These are phyloP conservation scores for Myotis davidii DNA, from an alignment of 2,113 vertebrate species.

Conservation along the genomic window DNA sequence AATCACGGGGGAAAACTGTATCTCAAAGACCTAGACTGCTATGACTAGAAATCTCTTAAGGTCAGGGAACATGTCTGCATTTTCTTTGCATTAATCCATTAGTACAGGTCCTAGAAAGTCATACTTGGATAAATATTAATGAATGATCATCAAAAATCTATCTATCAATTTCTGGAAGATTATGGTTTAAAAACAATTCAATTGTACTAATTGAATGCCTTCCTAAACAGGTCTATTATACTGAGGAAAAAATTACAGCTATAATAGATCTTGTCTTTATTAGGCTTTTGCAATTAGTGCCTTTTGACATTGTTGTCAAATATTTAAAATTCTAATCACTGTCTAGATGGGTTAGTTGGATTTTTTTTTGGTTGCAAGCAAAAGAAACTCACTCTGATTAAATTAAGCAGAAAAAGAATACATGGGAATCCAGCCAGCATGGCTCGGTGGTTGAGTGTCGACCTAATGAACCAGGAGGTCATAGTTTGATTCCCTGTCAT, in stretches of 20 bases:
- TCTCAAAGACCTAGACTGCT: not conserved
- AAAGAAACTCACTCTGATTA: constrained; percentile 17
- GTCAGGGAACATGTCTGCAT: not conserved
- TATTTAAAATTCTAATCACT: constrained; percentile 39
- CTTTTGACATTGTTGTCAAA: constrained; percentile 62
- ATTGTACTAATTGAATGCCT: constrained; percentile 52
- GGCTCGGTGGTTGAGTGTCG: no score
- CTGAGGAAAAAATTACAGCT: constrained; percentile 43
- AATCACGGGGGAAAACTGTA: not conserved
- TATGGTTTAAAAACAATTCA: constrained; percentile 67
- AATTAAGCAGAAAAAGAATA: not conserved
- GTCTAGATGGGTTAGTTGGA: not conserved
- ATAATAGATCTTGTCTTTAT: constrained; percentile 59
- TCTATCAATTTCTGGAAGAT: constrained; percentile 66
- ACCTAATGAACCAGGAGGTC: no score
- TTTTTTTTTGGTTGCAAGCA: constrained; percentile 51
- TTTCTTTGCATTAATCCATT: constrained; percentile 35
- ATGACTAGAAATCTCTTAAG: constrained; percentile 13
- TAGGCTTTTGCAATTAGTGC: constrained; percentile 51
- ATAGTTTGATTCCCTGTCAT: no score
- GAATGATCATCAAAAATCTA: constrained; percentile 68
- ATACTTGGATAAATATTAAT: constrained; percentile 68
- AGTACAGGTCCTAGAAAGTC: constrained; percentile 36
- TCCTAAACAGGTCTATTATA: constrained; percentile 57
- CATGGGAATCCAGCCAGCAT: not conserved